A percentile compares a stretch with the other conserved stretches of the same genome.
phyloP scores from a whole-genome alignment of 1,140 invertebrate genomes.

The Drosophila sturtevanti region DNA sequence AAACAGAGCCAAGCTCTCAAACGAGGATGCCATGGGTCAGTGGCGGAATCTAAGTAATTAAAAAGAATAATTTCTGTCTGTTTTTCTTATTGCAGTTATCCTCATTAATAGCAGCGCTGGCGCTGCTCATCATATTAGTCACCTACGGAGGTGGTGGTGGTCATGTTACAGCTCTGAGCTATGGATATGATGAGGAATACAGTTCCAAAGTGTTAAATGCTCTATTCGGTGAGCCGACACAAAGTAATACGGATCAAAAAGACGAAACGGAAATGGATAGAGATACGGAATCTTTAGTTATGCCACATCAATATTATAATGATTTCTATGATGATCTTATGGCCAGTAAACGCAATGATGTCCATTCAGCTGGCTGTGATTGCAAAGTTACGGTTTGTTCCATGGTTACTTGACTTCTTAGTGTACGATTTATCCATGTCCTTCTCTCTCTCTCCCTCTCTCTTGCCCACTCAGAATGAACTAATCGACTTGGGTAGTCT shows the following conservation, averaged over 20 bases:
- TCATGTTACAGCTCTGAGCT: constrained; percentile 24
- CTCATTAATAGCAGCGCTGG: constrained; percentile 53
- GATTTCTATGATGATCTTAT: constrained; percentile 74
- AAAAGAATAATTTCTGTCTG: neutral
- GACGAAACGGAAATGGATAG: neutral
- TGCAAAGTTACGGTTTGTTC: constrained; percentile 76
- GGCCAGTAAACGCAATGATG: constrained; percentile 58
- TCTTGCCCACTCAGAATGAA: constrained; percentile 72
- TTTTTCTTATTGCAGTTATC: constrained; percentile 32
- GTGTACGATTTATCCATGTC: too few relatives aligned
- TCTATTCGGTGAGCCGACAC: constrained; percentile 35
- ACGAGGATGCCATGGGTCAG: constrained; percentile 67
- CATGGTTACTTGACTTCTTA: neutral
- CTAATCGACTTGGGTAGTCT: constrained; percentile 64
- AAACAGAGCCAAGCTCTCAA: constrained; percentile 56
- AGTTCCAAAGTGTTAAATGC: constrained; percentile 58
- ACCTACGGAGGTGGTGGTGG: constrained; percentile 17
- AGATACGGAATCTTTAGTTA: constrained; percentile 30
- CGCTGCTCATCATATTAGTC: constrained; percentile 43
- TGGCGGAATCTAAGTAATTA: neutral
- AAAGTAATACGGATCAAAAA: constrained; percentile 25
- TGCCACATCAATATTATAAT: constrained; percentile 62
- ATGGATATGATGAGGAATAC: constrained; percentile 46
- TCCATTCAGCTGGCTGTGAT: constrained; percentile 71
- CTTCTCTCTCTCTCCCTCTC: neutral